These are phyloP conservation scores for Chloropsis cyanopogon DNA, from an alignment of 2,113 vertebrate species.

Conservation along the genomic window DNA sequence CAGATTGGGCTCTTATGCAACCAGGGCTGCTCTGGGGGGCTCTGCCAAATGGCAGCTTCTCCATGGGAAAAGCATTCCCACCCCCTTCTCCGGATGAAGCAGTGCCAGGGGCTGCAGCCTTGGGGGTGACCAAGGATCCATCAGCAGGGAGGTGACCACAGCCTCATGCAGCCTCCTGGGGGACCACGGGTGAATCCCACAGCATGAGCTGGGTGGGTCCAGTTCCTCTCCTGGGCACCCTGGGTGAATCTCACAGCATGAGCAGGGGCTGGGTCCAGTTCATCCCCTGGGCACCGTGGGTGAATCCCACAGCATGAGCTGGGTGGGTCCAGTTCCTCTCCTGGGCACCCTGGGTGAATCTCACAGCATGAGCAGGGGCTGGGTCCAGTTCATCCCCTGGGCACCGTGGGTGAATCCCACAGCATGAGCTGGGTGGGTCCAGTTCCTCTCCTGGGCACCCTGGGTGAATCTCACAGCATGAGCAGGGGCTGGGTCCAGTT, in stretches of 20 bases:
- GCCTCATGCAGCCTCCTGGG: not conserved
- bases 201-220: not conserved
- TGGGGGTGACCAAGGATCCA: not conserved
- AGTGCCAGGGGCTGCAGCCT: not conserved
- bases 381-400: not conserved
- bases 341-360: not conserved
- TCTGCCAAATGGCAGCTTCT: slow-evolving; percentile 35
- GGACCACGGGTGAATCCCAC: not conserved
- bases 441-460: not conserved
- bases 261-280: not conserved
- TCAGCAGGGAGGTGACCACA: not conserved
- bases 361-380: too few species aligned
- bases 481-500: not conserved
- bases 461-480: not conserved
- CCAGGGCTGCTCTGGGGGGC: not conserved
- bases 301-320: fast-evolving
- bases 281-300: not conserved
- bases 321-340: not conserved
- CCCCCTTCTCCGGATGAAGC: not conserved
- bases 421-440: not conserved
- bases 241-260: not conserved
- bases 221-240: not conserved
- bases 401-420: not conserved
- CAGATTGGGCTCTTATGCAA: not conserved
- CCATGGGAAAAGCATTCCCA: not conserved